A percentile compares a stretch with the other conserved stretches of the same genome.
Conservation (phyloP, 2,113 vertebrate species). For the Sinocyclocheilus anshuiensis region DNA sequence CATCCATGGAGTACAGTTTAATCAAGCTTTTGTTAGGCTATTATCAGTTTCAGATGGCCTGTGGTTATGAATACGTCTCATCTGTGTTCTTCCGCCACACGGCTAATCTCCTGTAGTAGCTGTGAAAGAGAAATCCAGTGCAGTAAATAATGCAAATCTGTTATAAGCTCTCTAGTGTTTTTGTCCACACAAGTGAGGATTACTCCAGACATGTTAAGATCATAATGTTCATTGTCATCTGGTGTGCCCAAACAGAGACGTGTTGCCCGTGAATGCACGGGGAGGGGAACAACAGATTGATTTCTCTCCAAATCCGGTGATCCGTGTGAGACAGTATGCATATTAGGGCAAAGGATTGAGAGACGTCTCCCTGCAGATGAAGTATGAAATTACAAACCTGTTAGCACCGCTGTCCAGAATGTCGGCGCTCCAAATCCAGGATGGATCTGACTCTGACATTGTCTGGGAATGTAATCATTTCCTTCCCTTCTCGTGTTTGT, state of each 20-base stretch:
- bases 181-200: conserved; percentile 58
- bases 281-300: conserved; percentile 46
- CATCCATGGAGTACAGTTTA: conserved; percentile 66
- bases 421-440: conserved; percentile 49
- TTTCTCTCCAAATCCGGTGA: conserved; percentile 47
- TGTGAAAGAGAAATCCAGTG: conserved; percentile 62
- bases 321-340: conserved; percentile 49
- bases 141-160: conserved; percentile 75
- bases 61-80: conserved; percentile 66
- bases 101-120: conserved; percentile 72
- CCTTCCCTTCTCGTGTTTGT: conserved; percentile 11
- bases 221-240: conserved; percentile 55
- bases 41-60: conserved; percentile 47
- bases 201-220: conserved; percentile 54
- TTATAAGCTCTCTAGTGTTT: conserved; percentile 59
- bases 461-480: conserved; percentile 60
- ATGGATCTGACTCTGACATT: conserved; percentile 55
- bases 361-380: conserved; percentile 51
- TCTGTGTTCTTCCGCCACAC: conserved; percentile 64
- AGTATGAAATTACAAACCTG: conserved; percentile 60
- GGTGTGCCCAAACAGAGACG: conserved; percentile 53
- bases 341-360: conserved; percentile 48
- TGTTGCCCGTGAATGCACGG: conserved; percentile 30
- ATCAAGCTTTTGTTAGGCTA: conserved; percentile 65
- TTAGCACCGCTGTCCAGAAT: conserved; percentile 42